Evolutionary conservation across 2,113 vertebrate genomes (phyloP), one percentile per base, ranked within the genome.

Genomic region (Aix galericulata): DNA sequence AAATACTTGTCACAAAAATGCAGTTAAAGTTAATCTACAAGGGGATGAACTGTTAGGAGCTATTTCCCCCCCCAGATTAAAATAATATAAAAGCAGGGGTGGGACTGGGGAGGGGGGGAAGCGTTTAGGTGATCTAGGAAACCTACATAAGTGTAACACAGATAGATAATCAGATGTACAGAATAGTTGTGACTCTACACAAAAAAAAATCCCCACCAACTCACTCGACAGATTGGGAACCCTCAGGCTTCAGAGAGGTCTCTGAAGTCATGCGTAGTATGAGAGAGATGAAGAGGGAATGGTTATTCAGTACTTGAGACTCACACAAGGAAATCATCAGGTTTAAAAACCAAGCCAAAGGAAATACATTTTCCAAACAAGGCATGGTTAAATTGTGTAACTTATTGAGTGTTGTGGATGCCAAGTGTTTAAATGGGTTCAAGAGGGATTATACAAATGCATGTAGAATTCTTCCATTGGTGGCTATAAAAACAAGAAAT

Each of bases 321-420:
- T 87, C 93, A 92, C 96, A 94, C 91, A 93, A 94, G 96, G 95
- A 96, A 96, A 90, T 81, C 50, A 96, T 96, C 96, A 95, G 79
- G 72, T 94, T 96, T 88, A 88, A 93, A 90, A 62, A 42, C 40
- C 50, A 83, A 91, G 88, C 96, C 94, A 92, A 96, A 96, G 91
- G 94, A 96, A 96, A 94, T 93, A 93, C 89, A 90, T 95, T 87
- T 81, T 59, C 91, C 80, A 95, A 95, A 96, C 73, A 91, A 96
- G 94, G 86, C 95, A 86, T 53, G 77, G 73, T 83, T 77, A 95
- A 96, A 92, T 93, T 95, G 80, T 94, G 82, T 94, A 94, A 95
- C 94, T 91, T 62, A 74, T 2, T 90, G 91, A 92, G 88, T 7
- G 31, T 17, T 88, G 91, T 13, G 56, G 69, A 81, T 86, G 96